A percentile compares a stretch with the other conserved stretches of the same genome.
Evolutionary conservation across 1,140 invertebrate species (phyloP).

Genomic region (Probaryconus sp.): DNA sequence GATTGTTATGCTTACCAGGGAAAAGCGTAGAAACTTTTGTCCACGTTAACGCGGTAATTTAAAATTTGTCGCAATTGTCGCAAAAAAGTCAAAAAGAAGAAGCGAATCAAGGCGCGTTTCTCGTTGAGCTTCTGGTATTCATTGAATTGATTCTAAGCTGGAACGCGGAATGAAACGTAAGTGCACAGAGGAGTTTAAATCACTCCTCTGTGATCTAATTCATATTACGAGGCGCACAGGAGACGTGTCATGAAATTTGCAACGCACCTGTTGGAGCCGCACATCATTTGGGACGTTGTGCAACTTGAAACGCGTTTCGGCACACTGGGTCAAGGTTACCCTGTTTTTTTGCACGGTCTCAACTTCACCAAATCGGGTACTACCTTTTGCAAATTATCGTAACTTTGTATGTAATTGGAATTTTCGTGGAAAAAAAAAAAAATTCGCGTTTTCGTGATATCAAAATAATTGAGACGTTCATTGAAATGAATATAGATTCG

Average conservation of each 20-base stretch:
- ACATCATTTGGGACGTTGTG: no score
- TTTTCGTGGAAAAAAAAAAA: not conserved
- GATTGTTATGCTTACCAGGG: no score
- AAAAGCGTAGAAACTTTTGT: no score
- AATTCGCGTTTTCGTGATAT: no score
- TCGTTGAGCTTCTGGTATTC: not conserved
- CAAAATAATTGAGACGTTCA: no score
- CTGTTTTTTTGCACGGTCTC: not conserved
- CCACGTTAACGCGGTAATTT: no score
- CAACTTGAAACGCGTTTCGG: not conserved
- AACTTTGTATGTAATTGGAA: not conserved
- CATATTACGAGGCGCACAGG: not conserved
- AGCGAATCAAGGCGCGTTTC: not conserved
- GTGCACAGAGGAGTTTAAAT: conserved; percentile 11
- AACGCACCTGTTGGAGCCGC: conserved; percentile 1
- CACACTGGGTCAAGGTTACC: not conserved
- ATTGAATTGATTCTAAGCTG: conserved; percentile 7
- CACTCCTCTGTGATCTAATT: conserved; percentile 19
- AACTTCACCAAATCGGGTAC: no score
- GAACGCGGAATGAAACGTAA: conserved; percentile 24
- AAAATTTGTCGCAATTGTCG: no score
- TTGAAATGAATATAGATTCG: no score
- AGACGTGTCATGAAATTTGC: conserved; percentile 2
- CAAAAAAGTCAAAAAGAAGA: no score
- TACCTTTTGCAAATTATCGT: no score